A percentile compares a stretch with the other conserved stretches of the same genome.
Conservation (phyloP, 1,140 invertebrate genomes). For the Papilio machaon region DNA sequence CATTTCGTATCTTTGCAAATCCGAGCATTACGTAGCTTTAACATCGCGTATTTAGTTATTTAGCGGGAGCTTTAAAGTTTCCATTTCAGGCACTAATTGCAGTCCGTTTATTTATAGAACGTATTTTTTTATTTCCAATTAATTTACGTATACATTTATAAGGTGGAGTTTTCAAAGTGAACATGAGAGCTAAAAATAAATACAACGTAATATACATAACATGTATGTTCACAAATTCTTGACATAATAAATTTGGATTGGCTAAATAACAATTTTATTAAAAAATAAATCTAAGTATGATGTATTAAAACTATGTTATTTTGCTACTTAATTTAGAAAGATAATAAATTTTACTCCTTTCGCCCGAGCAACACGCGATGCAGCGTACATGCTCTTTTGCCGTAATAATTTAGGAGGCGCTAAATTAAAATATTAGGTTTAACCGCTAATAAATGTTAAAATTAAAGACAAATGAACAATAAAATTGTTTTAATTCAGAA, state of each 20-base stretch:
- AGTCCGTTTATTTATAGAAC: slow-evolving; percentile 20
- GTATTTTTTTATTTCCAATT: slow-evolving; percentile 23
- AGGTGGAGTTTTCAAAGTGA: background rate
- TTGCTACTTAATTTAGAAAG: background rate
- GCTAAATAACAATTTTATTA: background rate
- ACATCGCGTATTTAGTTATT: slow-evolving; percentile 33
- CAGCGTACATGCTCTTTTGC: slow-evolving; percentile 13
- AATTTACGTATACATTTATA: background rate
- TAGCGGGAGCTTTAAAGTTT: slow-evolving; percentile 27
- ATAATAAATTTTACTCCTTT: slow-evolving; percentile 2
- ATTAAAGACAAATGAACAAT: background rate
- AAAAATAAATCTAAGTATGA: background rate
- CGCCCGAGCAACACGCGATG: background rate
- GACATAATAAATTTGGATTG: background rate
- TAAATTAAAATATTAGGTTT: slow-evolving; percentile 12
- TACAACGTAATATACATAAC: background rate
- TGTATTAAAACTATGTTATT: background rate
- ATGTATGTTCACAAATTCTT: slow-evolving; percentile 1
- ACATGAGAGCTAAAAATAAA: background rate
- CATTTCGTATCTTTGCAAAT: slow-evolving; percentile 26
- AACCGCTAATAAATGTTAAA: background rate
- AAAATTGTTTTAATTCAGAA: too few species aligned
- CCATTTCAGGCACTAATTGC: slow-evolving; percentile 26
- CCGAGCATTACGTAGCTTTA: slow-evolving; percentile 22
- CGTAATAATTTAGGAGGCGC: slow-evolving; percentile 3